Evolutionary conservation across 2,113 vertebrate genomes (phyloP), one percentile per base, ranked within the genome.

Genomic region (Camelus dromedarius): DNA sequence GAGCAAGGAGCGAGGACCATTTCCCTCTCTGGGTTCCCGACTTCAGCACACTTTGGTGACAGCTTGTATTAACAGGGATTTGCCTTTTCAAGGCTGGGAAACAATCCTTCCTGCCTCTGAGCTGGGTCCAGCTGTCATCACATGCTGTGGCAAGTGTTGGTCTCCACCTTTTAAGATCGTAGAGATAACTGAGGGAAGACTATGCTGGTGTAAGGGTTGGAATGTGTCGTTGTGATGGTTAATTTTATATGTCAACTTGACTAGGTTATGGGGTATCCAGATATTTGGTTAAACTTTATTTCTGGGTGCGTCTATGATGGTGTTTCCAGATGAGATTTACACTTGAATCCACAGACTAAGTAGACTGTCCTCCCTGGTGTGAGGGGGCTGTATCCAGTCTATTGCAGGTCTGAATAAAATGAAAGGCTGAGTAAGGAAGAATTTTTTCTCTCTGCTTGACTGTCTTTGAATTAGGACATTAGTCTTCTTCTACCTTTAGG

Each of bases 281-380:
- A 81, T 86, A 87, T 77, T 76, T 87, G n/a, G 32, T 76, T 58
- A 81, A 82, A 94, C 18, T 66, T 83, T 76, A 76, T 83, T 64
- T 91, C 4, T 38, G 13, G 24, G 1, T 48, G 15, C 87, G 52
- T 73, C 46, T 73, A 1, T 88, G 22, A 80, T 8, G 32, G 35
- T 46, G 19, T 66, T 83, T 87, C 32, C 48, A 13, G 54, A 38
- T 80, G 70, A 84, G 5, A 46, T 69, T 80, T 79, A 75, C 19
- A 76, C 24, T 50, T 82, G n/a, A 75, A 56, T 75, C 72, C 28
- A 52, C 26, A 54, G 30, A 73, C 42, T 84, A 28, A 86, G 26
- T 42, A 93, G 62, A 75, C 30, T 26, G 19, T 79, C 30, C 16
- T 80, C 3, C 14, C 12, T 32, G 62, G 1, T n/a, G 28, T 73